Conservation (phyloP, 1,140 invertebrate species). For the Cherax quadricarinatus region DNA sequence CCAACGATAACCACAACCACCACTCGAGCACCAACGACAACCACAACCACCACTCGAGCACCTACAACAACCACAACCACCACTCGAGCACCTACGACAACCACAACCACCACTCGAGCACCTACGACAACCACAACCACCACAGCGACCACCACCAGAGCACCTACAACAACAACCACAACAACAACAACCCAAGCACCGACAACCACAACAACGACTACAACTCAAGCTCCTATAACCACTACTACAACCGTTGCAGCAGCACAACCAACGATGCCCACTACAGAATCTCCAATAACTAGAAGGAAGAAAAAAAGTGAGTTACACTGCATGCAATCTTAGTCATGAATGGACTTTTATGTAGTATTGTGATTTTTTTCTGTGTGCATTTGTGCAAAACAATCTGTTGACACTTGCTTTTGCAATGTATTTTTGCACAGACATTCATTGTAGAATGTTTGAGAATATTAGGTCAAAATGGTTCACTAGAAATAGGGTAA, state of each 20-base stretch:
- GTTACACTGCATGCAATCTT: not conserved
- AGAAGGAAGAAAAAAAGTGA: not conserved
- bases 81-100: constrained; percentile 44
- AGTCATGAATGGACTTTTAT: not conserved
- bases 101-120: constrained; percentile 30
- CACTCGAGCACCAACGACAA: not conserved
- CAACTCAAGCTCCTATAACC: not conserved
- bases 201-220: constrained; percentile 37
- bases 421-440: not conserved
- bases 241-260: not conserved
- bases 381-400: not conserved
- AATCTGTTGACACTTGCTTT: not conserved
- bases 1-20: not conserved
- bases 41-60: not conserved
- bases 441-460: not conserved
- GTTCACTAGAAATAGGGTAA: not conserved
- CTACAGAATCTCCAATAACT: not conserved
- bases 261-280: not conserved
- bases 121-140: constrained; percentile 12
- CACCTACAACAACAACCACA: constrained; percentile 59
- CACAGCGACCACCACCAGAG: constrained; percentile 9
- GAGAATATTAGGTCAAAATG: not conserved
- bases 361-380: not conserved
- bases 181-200: constrained; percentile 58
- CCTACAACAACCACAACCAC: constrained; percentile 58